Evolutionary conservation across 2,888 invertebrate genomes (phyloP).

Genomic region (Meandrusa payeni): DNA sequence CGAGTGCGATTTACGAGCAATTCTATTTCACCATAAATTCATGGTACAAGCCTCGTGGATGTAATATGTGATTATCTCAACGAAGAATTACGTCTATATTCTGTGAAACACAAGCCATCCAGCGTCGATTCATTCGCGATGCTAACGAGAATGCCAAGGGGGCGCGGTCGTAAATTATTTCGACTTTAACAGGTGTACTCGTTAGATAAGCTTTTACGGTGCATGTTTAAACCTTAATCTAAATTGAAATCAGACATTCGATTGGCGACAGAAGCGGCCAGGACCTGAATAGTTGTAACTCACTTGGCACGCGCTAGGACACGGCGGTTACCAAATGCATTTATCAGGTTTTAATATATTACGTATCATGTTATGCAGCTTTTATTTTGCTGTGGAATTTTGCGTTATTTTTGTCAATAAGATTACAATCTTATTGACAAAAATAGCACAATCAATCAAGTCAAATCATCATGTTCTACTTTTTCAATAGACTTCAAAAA

Average conservation of each 20-base stretch:
- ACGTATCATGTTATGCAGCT: too few relatives aligned
- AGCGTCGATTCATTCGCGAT: slow-evolving; percentile 29
- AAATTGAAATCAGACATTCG: slow-evolving; percentile 78
- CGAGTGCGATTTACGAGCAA: too few relatives aligned
- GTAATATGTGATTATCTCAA: slow-evolving; percentile 10
- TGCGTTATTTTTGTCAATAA: too few relatives aligned
- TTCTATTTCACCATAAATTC: slow-evolving; percentile 14
- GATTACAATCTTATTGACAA: too few relatives aligned
- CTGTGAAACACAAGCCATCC: slow-evolving; percentile 17
- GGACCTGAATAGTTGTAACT: slow-evolving; percentile 45
- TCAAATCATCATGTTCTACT: too few relatives aligned
- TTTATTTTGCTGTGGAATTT: too few relatives aligned
- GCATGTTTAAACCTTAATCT: slow-evolving; percentile 75
- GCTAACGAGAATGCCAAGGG: slow-evolving; percentile 42
- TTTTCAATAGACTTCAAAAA: too few relatives aligned
- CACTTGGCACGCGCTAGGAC: slow-evolving; percentile 17
- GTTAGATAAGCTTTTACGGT: slow-evolving; percentile 73
- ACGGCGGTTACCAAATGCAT: slow-evolving; percentile 24
- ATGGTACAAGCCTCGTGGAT: neutral
- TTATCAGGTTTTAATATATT: slow-evolving; percentile 8
- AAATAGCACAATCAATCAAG: too few relatives aligned
- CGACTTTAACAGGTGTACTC: slow-evolving; percentile 74
- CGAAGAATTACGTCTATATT: slow-evolving; percentile 23
- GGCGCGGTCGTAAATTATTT: slow-evolving; percentile 64
- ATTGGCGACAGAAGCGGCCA: slow-evolving; percentile 68